Conservation (phyloP, 1,140 invertebrate species). For the Patella vulgata region DNA sequence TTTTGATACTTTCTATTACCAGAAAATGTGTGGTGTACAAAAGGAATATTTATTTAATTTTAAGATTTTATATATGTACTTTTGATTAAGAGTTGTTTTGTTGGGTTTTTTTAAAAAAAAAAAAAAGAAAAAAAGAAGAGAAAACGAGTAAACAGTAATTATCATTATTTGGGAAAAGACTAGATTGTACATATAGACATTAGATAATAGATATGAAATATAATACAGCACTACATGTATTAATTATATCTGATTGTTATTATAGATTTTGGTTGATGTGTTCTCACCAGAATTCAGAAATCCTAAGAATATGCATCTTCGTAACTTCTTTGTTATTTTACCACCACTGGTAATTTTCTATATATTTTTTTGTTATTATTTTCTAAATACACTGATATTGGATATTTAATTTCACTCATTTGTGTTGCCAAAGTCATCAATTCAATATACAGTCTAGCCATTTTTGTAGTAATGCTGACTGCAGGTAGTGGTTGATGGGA, state of each 20-base stretch:
- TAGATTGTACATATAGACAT: no score
- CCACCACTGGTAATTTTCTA: slow-evolving; percentile 77
- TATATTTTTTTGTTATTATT: slow-evolving; percentile 11
- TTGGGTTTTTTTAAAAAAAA: no score
- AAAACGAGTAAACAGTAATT: no score
- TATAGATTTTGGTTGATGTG: slow-evolving; percentile 86
- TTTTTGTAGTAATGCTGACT: not conserved
- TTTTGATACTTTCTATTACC: not conserved
- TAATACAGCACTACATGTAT: no score
- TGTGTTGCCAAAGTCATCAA: not conserved
- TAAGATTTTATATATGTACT: no score
- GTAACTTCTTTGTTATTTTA: slow-evolving; percentile 93
- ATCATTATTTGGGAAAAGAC: no score
- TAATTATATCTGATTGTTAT: slow-evolving; percentile 29
- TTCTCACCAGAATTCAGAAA: slow-evolving; percentile 90
- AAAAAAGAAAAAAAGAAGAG: no score
- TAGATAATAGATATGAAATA: no score
- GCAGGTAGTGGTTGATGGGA: no score
- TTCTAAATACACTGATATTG: not conserved
- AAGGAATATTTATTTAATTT: no score
- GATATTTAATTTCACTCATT: not conserved
- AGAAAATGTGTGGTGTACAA: not conserved
- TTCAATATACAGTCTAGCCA: not conserved
- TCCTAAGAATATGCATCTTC: slow-evolving; percentile 86
- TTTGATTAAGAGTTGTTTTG: no score